These are phyloP conservation scores for Solenopsis invicta DNA, from an alignment of 1,140 invertebrate species.

Conservation along the genomic window DNA sequence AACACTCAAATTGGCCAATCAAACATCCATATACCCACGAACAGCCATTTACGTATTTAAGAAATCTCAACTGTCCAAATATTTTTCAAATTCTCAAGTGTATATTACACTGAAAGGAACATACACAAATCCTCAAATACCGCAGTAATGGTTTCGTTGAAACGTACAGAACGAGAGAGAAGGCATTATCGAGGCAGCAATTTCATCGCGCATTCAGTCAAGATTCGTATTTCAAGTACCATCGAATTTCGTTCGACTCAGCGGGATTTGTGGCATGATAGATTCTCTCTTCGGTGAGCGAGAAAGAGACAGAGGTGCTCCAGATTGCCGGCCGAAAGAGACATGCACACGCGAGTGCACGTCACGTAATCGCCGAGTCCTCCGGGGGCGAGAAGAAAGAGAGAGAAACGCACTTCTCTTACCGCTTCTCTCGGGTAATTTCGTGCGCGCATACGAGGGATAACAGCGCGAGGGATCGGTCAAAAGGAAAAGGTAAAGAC, in stretches of 20 bases:
- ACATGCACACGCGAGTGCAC: constrained; percentile 41
- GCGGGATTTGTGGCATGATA: constrained; percentile 37
- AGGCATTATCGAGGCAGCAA: constrained; percentile 20
- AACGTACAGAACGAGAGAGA: constrained; percentile 33
- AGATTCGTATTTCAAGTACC: constrained; percentile 47
- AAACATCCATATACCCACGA: constrained; percentile 3
- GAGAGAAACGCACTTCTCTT: not conserved
- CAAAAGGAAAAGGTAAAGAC: not conserved
- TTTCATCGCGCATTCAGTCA: constrained; percentile 44
- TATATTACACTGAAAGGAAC: not conserved
- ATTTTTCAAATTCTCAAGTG: constrained; percentile 40
- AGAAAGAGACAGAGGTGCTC: constrained; percentile 27
- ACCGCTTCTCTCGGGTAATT: constrained; percentile 38
- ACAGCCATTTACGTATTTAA: not conserved
- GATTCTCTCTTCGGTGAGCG: constrained; percentile 2
- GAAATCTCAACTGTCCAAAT: constrained; percentile 44
- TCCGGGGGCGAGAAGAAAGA: constrained; percentile 50
- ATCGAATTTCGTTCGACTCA: constrained; percentile 39
- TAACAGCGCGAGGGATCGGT: constrained; percentile 30
- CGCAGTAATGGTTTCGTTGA: constrained; percentile 35
- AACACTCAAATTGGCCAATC: constrained; percentile 1
- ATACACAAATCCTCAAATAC: constrained; percentile 23
- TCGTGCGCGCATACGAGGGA: constrained; percentile 45
- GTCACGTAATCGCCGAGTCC: constrained; percentile 40
- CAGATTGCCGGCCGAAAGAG: constrained; percentile 38